Evolutionary conservation across 2,888 invertebrate species (phyloP).

Genomic region (Macropis europaea): DNA sequence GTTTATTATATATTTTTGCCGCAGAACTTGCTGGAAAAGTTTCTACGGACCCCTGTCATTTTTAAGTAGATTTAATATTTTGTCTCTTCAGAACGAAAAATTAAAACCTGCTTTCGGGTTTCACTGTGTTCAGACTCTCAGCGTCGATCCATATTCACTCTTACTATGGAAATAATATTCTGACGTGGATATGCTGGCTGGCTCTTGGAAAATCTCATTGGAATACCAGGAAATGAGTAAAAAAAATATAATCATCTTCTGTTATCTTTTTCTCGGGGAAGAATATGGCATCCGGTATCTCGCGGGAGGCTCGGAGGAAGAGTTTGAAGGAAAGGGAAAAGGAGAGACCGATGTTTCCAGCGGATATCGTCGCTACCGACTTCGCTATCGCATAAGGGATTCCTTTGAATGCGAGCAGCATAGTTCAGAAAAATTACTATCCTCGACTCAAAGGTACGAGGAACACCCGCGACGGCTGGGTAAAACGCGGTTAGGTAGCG

Average conservation of each 20-base stretch:
- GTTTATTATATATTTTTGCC: too few relatives aligned
- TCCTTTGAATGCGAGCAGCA: constrained; percentile 38
- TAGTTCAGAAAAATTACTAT: constrained; percentile 40
- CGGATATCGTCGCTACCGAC: constrained; percentile 35
- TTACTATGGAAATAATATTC: too few relatives aligned
- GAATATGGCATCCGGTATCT: not conserved
- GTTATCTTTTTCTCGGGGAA: not conserved
- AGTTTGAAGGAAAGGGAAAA: not conserved
- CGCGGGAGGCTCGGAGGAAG: not conserved
- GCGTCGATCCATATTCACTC: too few relatives aligned
- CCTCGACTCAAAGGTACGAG: constrained; percentile 18
- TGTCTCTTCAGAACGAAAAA: too few relatives aligned
- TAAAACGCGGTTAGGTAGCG: not conserved
- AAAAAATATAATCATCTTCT: constrained; percentile 2
- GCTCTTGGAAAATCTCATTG: too few relatives aligned
- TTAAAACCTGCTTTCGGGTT: too few relatives aligned
- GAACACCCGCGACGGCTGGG: constrained; percentile 18
- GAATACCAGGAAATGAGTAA: not conserved
- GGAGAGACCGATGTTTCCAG: constrained; percentile 38
- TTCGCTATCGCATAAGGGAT: constrained; percentile 36
- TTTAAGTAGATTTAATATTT: too few relatives aligned
- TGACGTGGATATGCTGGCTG: too few relatives aligned
- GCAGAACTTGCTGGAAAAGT: too few relatives aligned
- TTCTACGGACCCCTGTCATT: too few relatives aligned
- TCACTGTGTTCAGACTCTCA: too few relatives aligned